A percentile compares a stretch with the other conserved stretches of the same genome.
These are phyloP conservation scores for Hypena proboscidalis DNA, from an alignment of 2,888 invertebrate species.

Conservation along the genomic window DNA sequence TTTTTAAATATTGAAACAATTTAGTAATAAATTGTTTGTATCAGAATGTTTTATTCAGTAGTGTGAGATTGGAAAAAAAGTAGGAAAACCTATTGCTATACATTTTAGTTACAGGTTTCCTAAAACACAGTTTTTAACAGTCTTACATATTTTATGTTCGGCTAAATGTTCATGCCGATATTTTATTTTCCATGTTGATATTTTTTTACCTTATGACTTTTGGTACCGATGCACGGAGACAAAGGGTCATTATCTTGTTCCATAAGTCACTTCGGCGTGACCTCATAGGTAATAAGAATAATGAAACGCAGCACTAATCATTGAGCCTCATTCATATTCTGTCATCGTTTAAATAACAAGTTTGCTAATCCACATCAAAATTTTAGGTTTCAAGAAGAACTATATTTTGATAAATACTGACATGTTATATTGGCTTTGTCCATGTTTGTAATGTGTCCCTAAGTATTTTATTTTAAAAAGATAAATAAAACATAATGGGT, in stretches of 20 bases:
- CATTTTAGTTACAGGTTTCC: too few relatives aligned
- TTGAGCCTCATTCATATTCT: conserved; percentile 22
- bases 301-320: conserved; percentile 11
- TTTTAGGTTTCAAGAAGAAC: background rate
- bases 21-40: too few relatives aligned
- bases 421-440: background rate
- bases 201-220: conserved; percentile 20
- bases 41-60: too few relatives aligned
- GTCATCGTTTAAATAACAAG: background rate
- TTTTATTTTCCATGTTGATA: conserved; percentile 12
- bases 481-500: background rate
- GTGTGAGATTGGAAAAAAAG: too few relatives aligned
- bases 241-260: conserved; percentile 54
- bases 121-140: too few relatives aligned
- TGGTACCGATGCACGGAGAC: conserved; percentile 34
- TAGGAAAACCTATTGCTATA: too few relatives aligned
- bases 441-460: background rate
- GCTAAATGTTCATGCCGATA: background rate
- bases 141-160: background rate
- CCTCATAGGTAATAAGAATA: conserved; percentile 31
- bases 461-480: background rate
- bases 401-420: background rate
- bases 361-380: background rate
- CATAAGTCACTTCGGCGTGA: conserved; percentile 42
- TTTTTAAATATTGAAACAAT: too few relatives aligned